Evolutionary conservation across 2,797 vertebrate genomes (phyloP).

Genomic region (Trachops cirrhosus): DNA sequence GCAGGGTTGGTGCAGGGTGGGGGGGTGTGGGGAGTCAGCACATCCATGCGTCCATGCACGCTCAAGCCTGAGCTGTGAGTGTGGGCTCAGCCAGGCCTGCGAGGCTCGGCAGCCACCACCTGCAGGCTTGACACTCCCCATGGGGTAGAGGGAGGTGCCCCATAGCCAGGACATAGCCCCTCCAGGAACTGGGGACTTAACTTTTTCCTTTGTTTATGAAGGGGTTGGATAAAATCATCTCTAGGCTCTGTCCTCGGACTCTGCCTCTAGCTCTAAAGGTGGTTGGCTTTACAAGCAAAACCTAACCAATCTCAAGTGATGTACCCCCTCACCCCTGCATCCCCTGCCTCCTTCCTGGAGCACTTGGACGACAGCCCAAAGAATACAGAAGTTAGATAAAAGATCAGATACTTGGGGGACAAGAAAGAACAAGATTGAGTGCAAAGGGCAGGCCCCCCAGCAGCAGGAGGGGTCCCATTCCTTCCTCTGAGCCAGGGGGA

Average conservation of each 20-base stretch:
- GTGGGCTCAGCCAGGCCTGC: neutral
- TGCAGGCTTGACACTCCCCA: accelerated
- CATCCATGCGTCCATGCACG: accelerated
- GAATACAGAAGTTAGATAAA: neutral
- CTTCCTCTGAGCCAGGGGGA: neutral
- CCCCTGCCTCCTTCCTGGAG: neutral
- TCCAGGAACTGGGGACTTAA: neutral
- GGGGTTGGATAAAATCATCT: neutral
- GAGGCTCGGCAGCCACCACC: neutral
- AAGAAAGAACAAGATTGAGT: neutral
- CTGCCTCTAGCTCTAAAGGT: neutral
- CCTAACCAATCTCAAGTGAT: neutral
- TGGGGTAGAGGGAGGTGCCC: neutral
- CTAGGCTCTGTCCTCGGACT: neutral
- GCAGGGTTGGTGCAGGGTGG: neutral
- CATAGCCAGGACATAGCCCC: neutral
- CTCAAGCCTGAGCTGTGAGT: neutral
- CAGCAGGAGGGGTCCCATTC: neutral
- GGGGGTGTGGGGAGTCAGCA: neutral
- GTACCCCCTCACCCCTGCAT: accelerated
- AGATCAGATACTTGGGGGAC: neutral
- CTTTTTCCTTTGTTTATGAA: neutral
- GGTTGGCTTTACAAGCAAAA: neutral
- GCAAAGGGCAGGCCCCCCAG: neutral
- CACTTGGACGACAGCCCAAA: neutral